Evolutionary conservation across 1,140 invertebrate species (phyloP).

Genomic region (Adelges cooleyi): DNA sequence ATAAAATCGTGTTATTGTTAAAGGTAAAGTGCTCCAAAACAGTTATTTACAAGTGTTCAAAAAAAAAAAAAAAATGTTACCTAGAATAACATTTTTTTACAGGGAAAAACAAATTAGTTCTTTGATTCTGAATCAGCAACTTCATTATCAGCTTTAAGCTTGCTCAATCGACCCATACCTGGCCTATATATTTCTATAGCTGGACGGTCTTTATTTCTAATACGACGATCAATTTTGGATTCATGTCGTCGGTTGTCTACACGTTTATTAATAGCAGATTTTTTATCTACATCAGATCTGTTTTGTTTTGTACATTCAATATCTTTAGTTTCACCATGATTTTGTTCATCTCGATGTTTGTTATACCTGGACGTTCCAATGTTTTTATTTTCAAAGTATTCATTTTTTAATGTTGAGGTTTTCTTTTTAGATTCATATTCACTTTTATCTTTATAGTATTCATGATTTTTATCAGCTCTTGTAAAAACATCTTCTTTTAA

Average conservation of each 20-base stretch:
- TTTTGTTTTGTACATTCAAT: constrained; percentile 36
- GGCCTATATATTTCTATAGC: constrained; percentile 59
- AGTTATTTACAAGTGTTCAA: too few species aligned
- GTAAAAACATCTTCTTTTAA: constrained; percentile 19
- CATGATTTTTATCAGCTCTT: background rate
- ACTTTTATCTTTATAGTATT: constrained; percentile 5
- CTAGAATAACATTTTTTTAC: too few species aligned
- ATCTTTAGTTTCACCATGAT: constrained; percentile 4
- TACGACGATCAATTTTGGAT: background rate
- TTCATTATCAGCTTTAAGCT: constrained; percentile 40
- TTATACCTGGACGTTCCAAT: constrained; percentile 37
- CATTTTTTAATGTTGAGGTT: constrained; percentile 32
- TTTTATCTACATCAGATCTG: constrained; percentile 34
- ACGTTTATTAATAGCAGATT: background rate
- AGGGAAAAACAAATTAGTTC: too few species aligned
- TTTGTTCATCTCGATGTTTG: background rate
- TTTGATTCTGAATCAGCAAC: background rate
- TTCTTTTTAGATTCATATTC: constrained; percentile 29
- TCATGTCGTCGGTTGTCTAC: constrained; percentile 16
- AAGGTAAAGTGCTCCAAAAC: too few species aligned
- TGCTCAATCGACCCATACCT: constrained; percentile 59
- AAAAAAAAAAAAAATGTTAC: too few species aligned
- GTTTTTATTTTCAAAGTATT: constrained; percentile 36
- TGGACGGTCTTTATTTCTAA: constrained; percentile 49
- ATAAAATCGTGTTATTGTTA: too few species aligned